Evolutionary conservation across 2,113 vertebrate genomes (phyloP).

Genomic region (Symphodus melops): DNA sequence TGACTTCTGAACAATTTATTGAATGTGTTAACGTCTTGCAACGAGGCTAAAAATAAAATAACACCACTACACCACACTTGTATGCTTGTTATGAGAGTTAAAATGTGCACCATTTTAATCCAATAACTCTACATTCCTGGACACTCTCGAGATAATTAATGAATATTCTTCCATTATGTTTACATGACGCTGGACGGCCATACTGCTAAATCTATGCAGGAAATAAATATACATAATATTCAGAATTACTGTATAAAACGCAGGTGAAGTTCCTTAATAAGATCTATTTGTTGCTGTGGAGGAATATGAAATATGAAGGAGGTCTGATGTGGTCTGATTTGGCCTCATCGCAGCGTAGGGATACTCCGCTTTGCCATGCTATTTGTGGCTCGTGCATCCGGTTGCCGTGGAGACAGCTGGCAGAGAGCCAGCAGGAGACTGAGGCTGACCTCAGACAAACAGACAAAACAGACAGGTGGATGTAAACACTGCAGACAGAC

Average conservation of each 20-base stretch:
- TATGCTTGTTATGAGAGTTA: neutral
- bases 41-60: slow-evolving; percentile 14
- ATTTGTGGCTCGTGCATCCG: slow-evolving; percentile 79
- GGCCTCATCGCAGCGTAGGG: slow-evolving; percentile 49
- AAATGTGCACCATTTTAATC: too few relatives aligned
- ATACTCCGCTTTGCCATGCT: slow-evolving; percentile 60
- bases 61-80: neutral
- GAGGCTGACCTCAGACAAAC: slow-evolving; percentile 62
- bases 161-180: too few relatives aligned
- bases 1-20: slow-evolving; percentile 6
- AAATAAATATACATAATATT: too few relatives aligned
- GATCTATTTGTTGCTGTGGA: slow-evolving; percentile 61
- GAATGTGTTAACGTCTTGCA: slow-evolving; percentile 2
- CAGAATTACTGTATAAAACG: too few relatives aligned
- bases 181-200: too few relatives aligned
- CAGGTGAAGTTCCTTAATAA: neutral
- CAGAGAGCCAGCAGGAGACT: slow-evolving; percentile 74
- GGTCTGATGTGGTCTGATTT: slow-evolving; percentile 56
- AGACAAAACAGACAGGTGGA: slow-evolving; percentile 18
- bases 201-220: too few relatives aligned
- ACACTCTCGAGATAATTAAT: too few relatives aligned
- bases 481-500: slow-evolving; percentile 3
- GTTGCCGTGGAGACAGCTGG: slow-evolving; percentile 80
- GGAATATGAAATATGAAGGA: slow-evolving; percentile 48
- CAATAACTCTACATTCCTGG: too few relatives aligned